Conservation (phyloP, 1,140 invertebrate genomes). For the Diachasmimorpha longicaudata region DNA sequence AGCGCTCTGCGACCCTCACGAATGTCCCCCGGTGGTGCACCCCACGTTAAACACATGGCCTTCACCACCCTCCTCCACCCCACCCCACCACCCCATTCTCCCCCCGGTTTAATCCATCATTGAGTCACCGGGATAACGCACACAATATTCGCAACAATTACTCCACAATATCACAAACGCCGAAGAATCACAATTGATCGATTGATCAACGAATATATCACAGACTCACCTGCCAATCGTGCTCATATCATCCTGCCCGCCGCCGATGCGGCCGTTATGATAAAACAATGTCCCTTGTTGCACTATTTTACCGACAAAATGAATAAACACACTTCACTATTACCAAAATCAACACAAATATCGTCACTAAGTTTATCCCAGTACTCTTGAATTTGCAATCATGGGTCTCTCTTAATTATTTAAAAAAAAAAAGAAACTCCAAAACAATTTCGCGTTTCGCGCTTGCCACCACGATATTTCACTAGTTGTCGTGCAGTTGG, state of each 20-base stretch:
- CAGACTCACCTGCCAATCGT: constrained; percentile 59
- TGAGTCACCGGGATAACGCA: background rate
- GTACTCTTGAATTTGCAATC: background rate
- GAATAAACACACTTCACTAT: background rate
- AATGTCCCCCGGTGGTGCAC: too few relatives aligned
- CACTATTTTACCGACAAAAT: background rate
- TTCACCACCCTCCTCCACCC: constrained; percentile 24
- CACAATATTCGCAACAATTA: too few relatives aligned
- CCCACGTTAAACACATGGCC: constrained; percentile 43
- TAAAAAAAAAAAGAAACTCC: background rate
- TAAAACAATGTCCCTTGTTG: background rate
- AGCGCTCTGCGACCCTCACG: too few relatives aligned
- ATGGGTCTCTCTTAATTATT: background rate
- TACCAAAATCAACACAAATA: background rate
- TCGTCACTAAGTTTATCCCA: background rate
- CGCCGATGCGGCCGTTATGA: background rate
- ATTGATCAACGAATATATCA: background rate
- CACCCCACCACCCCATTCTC: constrained; percentile 28
- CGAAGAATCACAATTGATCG: background rate
- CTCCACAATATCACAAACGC: background rate
- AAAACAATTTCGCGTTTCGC: background rate
- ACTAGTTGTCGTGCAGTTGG: background rate
- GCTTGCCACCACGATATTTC: background rate
- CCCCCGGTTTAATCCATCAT: background rate
- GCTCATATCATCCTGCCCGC: constrained; percentile 60